Evolutionary conservation across 2,113 vertebrate species (phyloP), one percentile per base, ranked within the genome.

Genomic region (Zingel zingel): DNA sequence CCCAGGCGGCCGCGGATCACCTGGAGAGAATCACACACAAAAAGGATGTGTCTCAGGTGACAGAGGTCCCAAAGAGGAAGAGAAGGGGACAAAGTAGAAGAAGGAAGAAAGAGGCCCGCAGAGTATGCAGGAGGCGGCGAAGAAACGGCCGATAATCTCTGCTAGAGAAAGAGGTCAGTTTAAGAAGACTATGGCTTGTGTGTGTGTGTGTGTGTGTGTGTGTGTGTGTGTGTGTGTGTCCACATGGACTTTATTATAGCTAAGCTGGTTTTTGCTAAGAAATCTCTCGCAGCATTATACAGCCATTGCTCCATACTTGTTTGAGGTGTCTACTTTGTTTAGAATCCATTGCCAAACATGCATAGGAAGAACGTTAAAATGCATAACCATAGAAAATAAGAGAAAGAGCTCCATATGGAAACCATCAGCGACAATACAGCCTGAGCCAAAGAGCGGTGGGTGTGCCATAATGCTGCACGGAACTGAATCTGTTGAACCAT

Each of bases 101-200:
- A 58, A 21, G 51, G 39, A 67, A 36, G 43, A 56, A 73, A 64
- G 62, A 68, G 50, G 65, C n/a, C 8, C 66, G 39, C 9, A 39
- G 58, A 79, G 57, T 18, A 95, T 95, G 95, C 93, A 90, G 68
- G 94, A 92, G 86, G 90, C 64, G 80, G 84, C 71, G 75, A 94
- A 88, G 88, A 94, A 77, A 84, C 88, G 93, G 33, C 95, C 95
- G 6, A 85, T 94, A 45, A 96, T 96, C 69, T 94, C 95, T 61
- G 95, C 91, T 6, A 81, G 89, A 77, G 94, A 94, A 87, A 91
- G 90, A 93, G 95, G 95, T 96, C 69, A 91, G 95, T 93, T 16
- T 23, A 58, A 75, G 51, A 62, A 47, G 9, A 43, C 39, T 43
- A 66, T 68, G 39, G 10, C 39, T 19, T 71, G 21, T 53, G 3